Evolutionary conservation across 2,888 invertebrate species (phyloP).

Genomic region (Phymatocera aterrima): DNA sequence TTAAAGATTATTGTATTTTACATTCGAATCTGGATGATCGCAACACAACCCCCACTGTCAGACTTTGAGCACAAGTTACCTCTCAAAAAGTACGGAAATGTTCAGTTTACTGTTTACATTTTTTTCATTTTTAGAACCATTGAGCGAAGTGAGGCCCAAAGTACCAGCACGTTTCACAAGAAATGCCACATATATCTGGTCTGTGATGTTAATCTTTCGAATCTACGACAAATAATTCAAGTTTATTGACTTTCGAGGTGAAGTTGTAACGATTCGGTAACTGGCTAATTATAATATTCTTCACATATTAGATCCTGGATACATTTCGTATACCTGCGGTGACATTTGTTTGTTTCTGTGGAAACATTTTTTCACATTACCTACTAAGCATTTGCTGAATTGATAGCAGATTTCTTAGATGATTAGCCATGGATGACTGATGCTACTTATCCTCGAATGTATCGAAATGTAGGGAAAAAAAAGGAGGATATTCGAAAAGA

Average conservation of each 20-base stretch:
- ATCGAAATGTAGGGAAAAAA: too few species aligned
- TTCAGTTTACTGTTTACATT: background rate
- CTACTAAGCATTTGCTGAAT: background rate
- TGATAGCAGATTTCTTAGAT: background rate
- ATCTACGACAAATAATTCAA: background rate
- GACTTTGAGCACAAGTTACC: too few species aligned
- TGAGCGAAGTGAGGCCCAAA: too few species aligned
- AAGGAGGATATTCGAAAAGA: background rate
- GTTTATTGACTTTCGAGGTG: background rate
- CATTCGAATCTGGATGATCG: too few species aligned
- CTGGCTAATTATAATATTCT: background rate
- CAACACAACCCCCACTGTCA: too few species aligned
- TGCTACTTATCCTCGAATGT: background rate
- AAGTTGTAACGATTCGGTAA: slow-evolving; percentile 25
- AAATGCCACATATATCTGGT: too few species aligned
- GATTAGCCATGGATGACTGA: background rate
- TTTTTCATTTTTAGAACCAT: too few species aligned
- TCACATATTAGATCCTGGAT: background rate
- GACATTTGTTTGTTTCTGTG: background rate
- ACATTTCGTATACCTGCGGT: background rate
- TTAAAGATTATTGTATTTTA: too few species aligned
- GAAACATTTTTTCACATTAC: background rate
- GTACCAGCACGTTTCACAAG: too few species aligned
- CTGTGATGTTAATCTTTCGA: too few species aligned
- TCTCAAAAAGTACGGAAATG: too few species aligned